These are phyloP conservation scores for Xestia xanthographa DNA, from an alignment of 2,888 invertebrate species.

Conservation along the genomic window DNA sequence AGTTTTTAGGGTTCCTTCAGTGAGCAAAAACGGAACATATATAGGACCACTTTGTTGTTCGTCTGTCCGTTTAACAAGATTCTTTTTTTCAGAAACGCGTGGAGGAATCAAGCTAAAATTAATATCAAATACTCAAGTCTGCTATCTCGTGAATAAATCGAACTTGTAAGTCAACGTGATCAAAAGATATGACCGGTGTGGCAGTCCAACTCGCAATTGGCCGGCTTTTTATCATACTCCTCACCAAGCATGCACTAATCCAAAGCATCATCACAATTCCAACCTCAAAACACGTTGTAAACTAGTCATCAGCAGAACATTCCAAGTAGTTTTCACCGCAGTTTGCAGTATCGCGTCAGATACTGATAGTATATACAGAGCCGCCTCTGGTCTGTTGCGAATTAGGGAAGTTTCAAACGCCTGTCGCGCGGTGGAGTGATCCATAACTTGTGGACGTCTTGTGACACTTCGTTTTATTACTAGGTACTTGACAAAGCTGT, in stretches of 20 bases:
- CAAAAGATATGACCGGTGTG: no score
- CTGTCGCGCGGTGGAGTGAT: slow-evolving; percentile 11
- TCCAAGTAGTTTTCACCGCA: not conserved
- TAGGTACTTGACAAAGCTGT: not conserved
- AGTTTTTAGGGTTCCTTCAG: no score
- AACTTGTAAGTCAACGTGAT: no score
- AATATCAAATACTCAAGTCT: no score
- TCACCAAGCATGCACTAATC: not conserved
- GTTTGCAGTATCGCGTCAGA: slow-evolving; percentile 1
- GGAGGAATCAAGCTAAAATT: no score
- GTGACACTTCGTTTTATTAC: slow-evolving; percentile 46
- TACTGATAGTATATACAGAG: slow-evolving; percentile 25
- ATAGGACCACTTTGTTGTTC: no score
- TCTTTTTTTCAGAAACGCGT: no score
- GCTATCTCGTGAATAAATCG: no score
- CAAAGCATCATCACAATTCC: not conserved
- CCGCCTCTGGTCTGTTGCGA: slow-evolving; percentile 5
- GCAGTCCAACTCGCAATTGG: no score
- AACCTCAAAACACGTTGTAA: not conserved
- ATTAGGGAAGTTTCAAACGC: slow-evolving; percentile 44
- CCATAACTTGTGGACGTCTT: slow-evolving; percentile 27
- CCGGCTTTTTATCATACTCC: no score
- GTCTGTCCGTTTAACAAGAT: no score
- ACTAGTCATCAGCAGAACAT: not conserved
- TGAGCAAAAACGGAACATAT: no score